Evolutionary conservation across 2,113 vertebrate species (phyloP).

Genomic region (Craseonycteris thonglongyai): DNA sequence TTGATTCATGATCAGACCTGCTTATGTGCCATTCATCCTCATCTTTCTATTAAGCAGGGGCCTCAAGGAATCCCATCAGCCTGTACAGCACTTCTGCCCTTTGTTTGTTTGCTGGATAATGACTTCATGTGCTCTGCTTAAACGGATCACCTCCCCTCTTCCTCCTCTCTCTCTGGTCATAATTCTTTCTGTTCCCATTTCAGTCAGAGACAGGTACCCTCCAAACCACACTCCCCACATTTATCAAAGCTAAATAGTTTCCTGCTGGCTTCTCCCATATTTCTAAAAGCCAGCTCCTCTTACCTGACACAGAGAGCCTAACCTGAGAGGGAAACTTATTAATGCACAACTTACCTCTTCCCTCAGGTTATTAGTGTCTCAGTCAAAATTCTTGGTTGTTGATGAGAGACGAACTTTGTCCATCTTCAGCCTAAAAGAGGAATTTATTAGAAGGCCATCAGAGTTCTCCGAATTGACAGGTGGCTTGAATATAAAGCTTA

Average conservation of each 20-base stretch:
- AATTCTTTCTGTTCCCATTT: constrained; percentile 57
- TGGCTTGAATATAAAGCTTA: not conserved
- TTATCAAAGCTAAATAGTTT: constrained; percentile 55
- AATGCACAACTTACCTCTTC: constrained; percentile 32
- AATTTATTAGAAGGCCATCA: not conserved
- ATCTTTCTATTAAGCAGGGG: not conserved
- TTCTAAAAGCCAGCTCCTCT: constrained; percentile 39
- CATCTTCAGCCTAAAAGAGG: not conserved
- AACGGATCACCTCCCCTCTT: not conserved
- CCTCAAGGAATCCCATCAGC: not conserved
- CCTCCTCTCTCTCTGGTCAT: not conserved
- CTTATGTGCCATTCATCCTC: not conserved
- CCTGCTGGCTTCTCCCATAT: not conserved
- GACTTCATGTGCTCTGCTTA: not conserved
- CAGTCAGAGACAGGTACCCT: constrained; percentile 31
- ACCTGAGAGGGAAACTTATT: not conserved
- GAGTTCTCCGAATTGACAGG: not conserved
- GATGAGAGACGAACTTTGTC: not conserved
- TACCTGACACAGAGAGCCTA: not conserved
- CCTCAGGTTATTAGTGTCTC: constrained; percentile 17
- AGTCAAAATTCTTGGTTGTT: constrained; percentile 30
- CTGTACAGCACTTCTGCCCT: not conserved
- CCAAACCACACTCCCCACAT: constrained; percentile 25
- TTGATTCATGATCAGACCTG: not conserved
- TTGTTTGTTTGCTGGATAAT: constrained; percentile 41